A percentile compares a stretch with the other conserved stretches of the same genome.
phyloP scores from a whole-genome alignment of 2,113 vertebrate genomes.

The Rallus limicola region DNA sequence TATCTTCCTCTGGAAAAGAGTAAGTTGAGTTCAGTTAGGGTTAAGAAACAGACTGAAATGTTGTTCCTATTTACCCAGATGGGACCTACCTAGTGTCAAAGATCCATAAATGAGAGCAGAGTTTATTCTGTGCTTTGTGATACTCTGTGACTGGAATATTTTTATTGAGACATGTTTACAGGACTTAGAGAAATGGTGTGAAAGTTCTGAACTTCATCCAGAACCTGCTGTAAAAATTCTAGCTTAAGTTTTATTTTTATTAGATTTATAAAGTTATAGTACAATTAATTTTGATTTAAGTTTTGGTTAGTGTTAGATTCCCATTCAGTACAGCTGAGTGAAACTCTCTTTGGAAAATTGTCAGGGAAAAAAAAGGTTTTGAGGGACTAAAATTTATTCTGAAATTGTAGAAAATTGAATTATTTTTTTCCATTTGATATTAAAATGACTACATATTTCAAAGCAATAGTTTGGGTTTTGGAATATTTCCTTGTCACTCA shows the following conservation, averaged over 20 bases:
- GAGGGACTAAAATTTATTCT: neutral
- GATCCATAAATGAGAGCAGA: neutral
- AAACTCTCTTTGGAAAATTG: neutral
- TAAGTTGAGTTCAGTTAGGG: neutral
- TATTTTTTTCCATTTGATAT: neutral
- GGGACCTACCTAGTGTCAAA: neutral
- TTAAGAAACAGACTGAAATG: neutral
- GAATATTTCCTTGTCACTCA: neutral
- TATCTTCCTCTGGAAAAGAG: neutral
- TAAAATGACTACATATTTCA: neutral
- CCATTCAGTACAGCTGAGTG: neutral
- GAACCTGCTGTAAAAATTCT: neutral
- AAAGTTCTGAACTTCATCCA: neutral
- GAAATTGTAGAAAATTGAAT: neutral
- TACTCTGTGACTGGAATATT: neutral
- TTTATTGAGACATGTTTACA: neutral
- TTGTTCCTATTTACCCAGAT: neutral
- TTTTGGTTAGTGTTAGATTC: neutral
- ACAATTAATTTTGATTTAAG: neutral
- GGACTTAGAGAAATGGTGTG: neutral
- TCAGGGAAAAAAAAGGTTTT: neutral
- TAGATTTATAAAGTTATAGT: neutral
- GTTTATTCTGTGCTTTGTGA: neutral
- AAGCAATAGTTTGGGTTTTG: neutral
- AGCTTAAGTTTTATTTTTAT: neutral